Evolutionary conservation across 2,888 invertebrate genomes (phyloP).

Genomic region (Diachrysia chrysitis): DNA sequence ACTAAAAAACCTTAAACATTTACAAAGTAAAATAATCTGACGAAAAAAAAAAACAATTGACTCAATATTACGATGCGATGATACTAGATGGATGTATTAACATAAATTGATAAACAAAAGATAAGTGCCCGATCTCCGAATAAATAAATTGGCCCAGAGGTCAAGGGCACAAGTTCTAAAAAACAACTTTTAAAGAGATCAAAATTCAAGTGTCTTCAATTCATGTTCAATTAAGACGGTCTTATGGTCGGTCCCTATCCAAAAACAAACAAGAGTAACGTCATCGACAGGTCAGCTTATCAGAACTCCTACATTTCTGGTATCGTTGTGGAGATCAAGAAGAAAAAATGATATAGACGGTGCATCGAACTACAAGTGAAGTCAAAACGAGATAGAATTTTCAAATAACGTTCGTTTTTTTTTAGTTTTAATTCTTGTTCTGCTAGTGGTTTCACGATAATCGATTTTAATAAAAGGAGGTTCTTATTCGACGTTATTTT

Average conservation of each 20-base stretch:
- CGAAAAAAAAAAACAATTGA: too few species aligned
- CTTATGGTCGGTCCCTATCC: neutral
- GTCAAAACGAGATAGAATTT: too few species aligned
- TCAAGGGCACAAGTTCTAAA: neutral
- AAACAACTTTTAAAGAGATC: neutral
- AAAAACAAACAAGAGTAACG: constrained; percentile 15
- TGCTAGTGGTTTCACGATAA: too few species aligned
- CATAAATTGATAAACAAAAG: neutral
- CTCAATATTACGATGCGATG: too few species aligned
- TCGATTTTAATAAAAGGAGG: too few species aligned
- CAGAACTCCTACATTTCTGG: constrained; percentile 21
- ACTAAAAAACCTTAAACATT: too few species aligned
- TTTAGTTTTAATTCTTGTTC: too few species aligned
- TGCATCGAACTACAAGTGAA: too few species aligned
- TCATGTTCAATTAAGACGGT: neutral
- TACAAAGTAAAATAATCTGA: too few species aligned
- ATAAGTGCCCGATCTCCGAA: neutral
- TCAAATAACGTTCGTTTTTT: too few species aligned
- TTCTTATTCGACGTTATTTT: too few species aligned
- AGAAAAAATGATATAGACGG: too few species aligned
- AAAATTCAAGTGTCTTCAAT: constrained; percentile 7
- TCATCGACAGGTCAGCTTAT: constrained; percentile 24
- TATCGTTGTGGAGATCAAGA: neutral
- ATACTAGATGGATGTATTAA: neutral
- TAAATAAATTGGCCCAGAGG: neutral